These are phyloP conservation scores for Idaea biselata DNA, from an alignment of 2,888 invertebrate species.

Conservation along the genomic window DNA sequence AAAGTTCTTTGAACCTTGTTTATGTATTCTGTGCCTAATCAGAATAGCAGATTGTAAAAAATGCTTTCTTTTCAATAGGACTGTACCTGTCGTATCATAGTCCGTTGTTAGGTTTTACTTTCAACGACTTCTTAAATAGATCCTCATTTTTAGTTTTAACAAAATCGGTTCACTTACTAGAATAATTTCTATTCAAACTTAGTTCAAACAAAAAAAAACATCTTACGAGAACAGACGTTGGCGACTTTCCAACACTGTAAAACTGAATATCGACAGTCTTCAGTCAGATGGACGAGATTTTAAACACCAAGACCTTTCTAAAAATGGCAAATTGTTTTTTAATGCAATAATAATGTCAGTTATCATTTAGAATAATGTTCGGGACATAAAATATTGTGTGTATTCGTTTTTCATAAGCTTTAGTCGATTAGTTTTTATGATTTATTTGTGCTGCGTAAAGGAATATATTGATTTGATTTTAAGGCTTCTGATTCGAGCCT, in stretches of 20 bases:
- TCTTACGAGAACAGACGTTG: neutral
- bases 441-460: neutral
- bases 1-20: too few relatives aligned
- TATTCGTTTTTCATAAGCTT: neutral
- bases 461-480: too few relatives aligned
- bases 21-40: too few relatives aligned
- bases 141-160: too few relatives aligned
- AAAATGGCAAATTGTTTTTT: neutral
- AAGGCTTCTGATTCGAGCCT: too few relatives aligned
- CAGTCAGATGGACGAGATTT: neutral
- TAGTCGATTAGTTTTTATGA: neutral
- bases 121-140: too few relatives aligned
- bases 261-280: neutral
- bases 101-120: too few relatives aligned
- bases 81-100: too few relatives aligned
- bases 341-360: neutral
- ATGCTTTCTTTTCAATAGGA: too few relatives aligned
- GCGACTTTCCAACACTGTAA: neutral
- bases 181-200: too few relatives aligned
- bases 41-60: too few relatives aligned
- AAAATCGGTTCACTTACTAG: too few relatives aligned
- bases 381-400: neutral
- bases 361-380: neutral
- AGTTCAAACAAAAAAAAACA: neutral
- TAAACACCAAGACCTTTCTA: neutral